phyloP scores from a whole-genome alignment of 2,113 vertebrate species.

The Miniopterus natalensis region DNA sequence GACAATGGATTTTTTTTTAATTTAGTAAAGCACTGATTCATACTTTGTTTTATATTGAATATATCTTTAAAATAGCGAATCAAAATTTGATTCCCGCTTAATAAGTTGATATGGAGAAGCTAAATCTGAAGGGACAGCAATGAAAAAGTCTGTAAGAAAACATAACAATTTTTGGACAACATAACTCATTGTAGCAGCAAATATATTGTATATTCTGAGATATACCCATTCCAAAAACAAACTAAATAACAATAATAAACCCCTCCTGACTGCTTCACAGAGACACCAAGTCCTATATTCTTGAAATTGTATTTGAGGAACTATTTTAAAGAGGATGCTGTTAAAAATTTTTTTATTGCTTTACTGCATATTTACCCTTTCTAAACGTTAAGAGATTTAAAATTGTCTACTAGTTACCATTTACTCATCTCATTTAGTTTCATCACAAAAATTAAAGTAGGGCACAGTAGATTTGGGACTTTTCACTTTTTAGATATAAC shows the following conservation, averaged over 20 bases:
- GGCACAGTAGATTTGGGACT: neutral
- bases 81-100: neutral
- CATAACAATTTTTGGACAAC: neutral
- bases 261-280: neutral
- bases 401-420: neutral
- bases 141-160: neutral
- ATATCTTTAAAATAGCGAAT: neutral
- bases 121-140: slow-evolving; percentile 22
- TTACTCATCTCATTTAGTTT: neutral
- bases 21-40: neutral
- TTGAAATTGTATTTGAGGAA: neutral
- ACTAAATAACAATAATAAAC: neutral
- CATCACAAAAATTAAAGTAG: slow-evolving; percentile 41
- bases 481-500: neutral
- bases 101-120: neutral
- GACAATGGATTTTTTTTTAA: neutral
- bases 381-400: slow-evolving; percentile 40
- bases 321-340: neutral
- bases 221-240: neutral
- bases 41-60: slow-evolving; percentile 11
- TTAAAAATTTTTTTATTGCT: neutral
- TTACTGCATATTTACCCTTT: neutral
- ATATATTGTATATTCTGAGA: slow-evolving; percentile 6
- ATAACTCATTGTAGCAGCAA: slow-evolving; percentile 9
- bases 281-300: neutral